Evolutionary conservation across 2,797 vertebrate species (phyloP).

Genomic region (Micrastur ruficollis): DNA sequence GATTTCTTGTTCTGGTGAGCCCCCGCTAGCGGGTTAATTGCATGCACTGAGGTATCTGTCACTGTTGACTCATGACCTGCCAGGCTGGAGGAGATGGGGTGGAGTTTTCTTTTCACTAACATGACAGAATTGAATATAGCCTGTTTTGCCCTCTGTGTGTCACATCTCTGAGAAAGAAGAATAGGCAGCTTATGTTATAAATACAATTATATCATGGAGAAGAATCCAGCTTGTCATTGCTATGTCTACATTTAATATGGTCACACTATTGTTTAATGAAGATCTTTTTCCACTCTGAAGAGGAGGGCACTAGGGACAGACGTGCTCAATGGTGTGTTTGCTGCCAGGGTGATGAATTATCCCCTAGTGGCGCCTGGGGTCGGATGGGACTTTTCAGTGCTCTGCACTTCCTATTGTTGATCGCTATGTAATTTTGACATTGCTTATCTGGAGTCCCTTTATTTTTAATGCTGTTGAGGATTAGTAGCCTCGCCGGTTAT

Average conservation of each 20-base stretch:
- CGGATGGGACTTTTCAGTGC: not conserved
- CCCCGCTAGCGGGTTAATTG: conserved; percentile 20
- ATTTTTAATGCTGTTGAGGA: not conserved
- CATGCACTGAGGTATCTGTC: not conserved
- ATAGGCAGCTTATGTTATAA: not conserved
- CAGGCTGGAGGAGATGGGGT: not conserved
- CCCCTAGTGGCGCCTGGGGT: not conserved
- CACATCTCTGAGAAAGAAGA: not conserved
- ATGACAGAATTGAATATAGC: not conserved
- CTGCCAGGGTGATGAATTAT: not conserved
- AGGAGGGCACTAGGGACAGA: not conserved
- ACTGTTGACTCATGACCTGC: not conserved
- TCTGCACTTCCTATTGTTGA: not conserved
- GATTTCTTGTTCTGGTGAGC: not conserved
- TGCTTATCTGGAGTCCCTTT: not conserved
- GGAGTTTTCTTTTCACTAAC: not conserved
- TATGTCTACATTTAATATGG: not conserved
- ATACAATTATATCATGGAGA: not conserved
- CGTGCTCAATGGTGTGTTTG: not conserved
- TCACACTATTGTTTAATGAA: not conserved
- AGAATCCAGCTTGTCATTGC: not conserved
- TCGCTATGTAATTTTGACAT: not conserved
- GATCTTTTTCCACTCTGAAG: not conserved
- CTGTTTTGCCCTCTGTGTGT: not conserved
- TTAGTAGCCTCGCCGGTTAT: not conserved